A percentile compares a stretch with the other conserved stretches of the same genome.
These are phyloP conservation scores for Cirrhinus mrigala DNA, from an alignment of 2,797 vertebrate genomes.

Conservation along the genomic window DNA sequence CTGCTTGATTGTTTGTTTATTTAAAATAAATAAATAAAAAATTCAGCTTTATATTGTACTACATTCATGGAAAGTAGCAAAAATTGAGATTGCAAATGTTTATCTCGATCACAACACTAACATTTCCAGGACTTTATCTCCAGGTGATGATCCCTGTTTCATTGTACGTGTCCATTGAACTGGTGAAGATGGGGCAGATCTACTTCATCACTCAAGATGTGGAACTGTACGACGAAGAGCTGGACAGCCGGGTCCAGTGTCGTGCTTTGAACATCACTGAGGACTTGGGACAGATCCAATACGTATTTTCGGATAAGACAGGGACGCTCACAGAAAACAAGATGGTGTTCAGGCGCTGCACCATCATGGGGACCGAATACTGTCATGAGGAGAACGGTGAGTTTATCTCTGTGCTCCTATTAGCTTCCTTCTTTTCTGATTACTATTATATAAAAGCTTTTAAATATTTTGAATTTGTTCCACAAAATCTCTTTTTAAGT, in stretches of 20 bases:
- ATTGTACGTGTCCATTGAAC: constrained; percentile 92
- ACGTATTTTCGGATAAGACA: constrained; percentile 96
- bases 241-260: constrained; percentile 85
- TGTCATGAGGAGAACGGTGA: constrained; percentile 93
- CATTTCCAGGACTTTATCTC: constrained; percentile 39
- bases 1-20: not conserved
- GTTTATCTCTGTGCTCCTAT: no score
- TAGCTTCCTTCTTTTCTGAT: not conserved
- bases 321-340: constrained; percentile 97
- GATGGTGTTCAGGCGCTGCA: constrained; percentile 95
- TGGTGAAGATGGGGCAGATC: constrained; percentile 91
- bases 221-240: constrained; percentile 89
- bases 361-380: constrained; percentile 89
- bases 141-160: constrained; percentile 95
- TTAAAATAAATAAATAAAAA: no score
- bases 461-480: not conserved
- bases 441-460: not conserved
- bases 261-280: constrained; percentile 93
- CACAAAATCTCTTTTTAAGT: not conserved
- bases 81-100: not conserved
- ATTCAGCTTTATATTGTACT: not conserved
- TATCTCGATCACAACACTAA: not conserved
- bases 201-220: constrained; percentile 91
- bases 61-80: not conserved
- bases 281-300: constrained; percentile 94